Evolutionary conservation across 2,113 vertebrate species (phyloP).

Genomic region (Sitta europaea): DNA sequence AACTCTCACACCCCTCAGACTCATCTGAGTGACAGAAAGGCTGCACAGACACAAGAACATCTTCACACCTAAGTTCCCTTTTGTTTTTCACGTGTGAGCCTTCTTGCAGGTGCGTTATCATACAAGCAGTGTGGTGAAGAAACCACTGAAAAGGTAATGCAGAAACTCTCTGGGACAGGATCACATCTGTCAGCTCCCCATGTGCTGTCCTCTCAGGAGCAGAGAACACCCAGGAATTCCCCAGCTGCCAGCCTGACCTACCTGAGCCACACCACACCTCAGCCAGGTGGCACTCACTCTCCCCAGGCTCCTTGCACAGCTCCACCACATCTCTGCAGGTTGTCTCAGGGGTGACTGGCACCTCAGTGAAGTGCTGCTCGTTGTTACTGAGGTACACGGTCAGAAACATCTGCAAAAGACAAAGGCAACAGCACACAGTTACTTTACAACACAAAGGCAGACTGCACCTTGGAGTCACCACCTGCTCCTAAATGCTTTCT

Average conservation of each 20-base stretch:
- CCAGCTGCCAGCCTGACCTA: slow-evolving; percentile 50
- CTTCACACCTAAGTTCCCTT: neutral
- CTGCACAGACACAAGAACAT: neutral
- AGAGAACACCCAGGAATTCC: fast-evolving
- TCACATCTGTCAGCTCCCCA: fast-evolving
- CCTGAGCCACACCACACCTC: slow-evolving; percentile 94
- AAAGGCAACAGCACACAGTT: neutral
- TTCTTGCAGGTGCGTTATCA: neutral
- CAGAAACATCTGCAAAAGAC: slow-evolving; percentile 88
- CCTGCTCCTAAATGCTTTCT: neutral
- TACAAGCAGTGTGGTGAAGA: neutral
- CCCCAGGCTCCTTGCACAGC: slow-evolving; percentile 93
- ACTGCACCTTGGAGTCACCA: neutral
- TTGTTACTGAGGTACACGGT: slow-evolving; percentile 98
- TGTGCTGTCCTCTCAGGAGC: neutral
- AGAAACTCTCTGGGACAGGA: neutral
- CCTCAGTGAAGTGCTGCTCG: slow-evolving; percentile 97
- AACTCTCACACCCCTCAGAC: neutral
- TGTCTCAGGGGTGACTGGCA: slow-evolving; percentile 92
- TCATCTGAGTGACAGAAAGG: neutral
- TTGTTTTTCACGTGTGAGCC: neutral
- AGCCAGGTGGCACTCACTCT: slow-evolving; percentile 87
- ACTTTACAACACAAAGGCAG: neutral
- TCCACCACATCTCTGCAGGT: slow-evolving; percentile 93
- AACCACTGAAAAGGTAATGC: neutral